Percentiles rank a stretch among this genome's conserved stretches.
phyloP scores from a whole-genome alignment of 2,888 invertebrate species.

The Melanotus villosus region DNA sequence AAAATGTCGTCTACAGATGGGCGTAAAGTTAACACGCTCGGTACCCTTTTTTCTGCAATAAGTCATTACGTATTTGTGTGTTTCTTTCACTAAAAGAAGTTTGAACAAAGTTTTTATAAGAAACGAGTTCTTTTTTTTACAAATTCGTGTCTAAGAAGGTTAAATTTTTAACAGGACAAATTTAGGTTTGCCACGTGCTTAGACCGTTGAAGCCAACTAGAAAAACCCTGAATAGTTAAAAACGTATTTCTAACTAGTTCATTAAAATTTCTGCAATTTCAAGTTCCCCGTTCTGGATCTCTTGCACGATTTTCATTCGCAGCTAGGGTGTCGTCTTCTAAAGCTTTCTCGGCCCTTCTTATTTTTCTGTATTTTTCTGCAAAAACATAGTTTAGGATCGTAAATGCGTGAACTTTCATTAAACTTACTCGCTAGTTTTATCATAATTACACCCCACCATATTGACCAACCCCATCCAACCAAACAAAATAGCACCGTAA shows the following conservation, averaged over 20 bases:
- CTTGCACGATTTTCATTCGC: slow-evolving; percentile 69
- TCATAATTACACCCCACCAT: slow-evolving; percentile 97
- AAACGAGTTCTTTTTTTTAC: no score
- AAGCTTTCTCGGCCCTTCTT: slow-evolving; percentile 70
- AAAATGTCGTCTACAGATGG: slow-evolving; percentile 13
- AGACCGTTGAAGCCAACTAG: slow-evolving; percentile 26
- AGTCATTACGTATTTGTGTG: no score
- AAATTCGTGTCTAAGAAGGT: no score
- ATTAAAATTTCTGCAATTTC: slow-evolving; percentile 49
- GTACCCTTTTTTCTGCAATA: background rate
- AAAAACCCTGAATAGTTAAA: slow-evolving; percentile 43
- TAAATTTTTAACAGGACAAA: no score
- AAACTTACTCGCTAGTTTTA: slow-evolving; percentile 88
- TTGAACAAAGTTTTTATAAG: no score
- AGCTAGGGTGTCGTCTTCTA: slow-evolving; percentile 69
- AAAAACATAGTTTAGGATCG: no score
- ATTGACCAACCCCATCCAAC: slow-evolving; percentile 99
- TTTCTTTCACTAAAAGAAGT: no score
- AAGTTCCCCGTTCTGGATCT: slow-evolving; percentile 64
- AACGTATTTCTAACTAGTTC: slow-evolving; percentile 33
- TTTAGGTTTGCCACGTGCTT: no score
- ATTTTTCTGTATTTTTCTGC: slow-evolving; percentile 78
- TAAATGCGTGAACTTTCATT: no score
- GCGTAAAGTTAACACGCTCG: background rate
- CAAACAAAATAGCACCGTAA: slow-evolving; percentile 94